Conservation (phyloP, 2,888 invertebrate genomes). For the Nephrotoma guestfalica region DNA sequence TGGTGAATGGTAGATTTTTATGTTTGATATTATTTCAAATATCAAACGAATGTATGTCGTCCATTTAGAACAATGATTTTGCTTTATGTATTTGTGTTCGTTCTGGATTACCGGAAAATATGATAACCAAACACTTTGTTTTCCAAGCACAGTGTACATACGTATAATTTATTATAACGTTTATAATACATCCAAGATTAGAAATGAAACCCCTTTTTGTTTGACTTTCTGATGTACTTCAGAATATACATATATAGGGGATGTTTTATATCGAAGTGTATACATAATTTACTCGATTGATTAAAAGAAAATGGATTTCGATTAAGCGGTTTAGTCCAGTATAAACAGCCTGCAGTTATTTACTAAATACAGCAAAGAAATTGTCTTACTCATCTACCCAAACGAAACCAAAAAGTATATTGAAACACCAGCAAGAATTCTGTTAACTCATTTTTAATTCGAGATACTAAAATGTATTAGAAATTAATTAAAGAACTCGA, state of each 20-base stretch:
- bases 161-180: too few species aligned
- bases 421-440: background rate
- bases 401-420: background rate
- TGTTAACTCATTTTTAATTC: background rate
- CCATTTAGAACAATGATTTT: background rate
- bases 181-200: background rate
- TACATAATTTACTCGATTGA: background rate
- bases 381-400: background rate
- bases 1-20: background rate
- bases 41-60: background rate
- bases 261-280: background rate
- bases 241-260: background rate
- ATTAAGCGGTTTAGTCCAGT: background rate
- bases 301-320: background rate
- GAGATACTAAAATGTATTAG: background rate
- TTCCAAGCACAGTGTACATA: too few species aligned
- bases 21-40: background rate
- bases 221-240: background rate
- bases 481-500: background rate
- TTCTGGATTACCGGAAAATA: background rate
- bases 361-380: background rate
- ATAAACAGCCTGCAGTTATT: background rate
- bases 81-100: background rate
- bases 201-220: background rate
- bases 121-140: background rate